phyloP scores from a whole-genome alignment of 2,797 vertebrate genomes.

The Chelmon rostratus region DNA sequence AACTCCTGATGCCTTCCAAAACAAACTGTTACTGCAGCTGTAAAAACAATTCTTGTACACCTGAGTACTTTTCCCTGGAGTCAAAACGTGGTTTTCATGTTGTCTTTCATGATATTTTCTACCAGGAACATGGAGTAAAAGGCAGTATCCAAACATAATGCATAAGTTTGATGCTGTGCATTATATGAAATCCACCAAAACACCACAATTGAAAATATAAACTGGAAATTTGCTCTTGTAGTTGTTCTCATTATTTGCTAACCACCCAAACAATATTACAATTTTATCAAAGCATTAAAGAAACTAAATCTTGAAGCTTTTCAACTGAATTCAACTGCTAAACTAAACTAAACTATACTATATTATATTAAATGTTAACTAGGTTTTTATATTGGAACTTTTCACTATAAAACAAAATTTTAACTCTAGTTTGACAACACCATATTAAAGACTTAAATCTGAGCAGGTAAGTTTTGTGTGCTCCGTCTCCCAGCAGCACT shows the following conservation, averaged over 20 bases:
- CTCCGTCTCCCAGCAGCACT: conserved; percentile 12
- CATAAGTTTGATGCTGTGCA: not conserved
- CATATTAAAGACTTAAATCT: not conserved
- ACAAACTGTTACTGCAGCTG: not conserved
- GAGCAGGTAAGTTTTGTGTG: conserved; percentile 26
- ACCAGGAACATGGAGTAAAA: not conserved
- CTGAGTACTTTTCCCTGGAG: not conserved
- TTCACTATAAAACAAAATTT: not conserved
- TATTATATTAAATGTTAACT: not conserved
- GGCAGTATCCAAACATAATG: not conserved
- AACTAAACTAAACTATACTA: no score
- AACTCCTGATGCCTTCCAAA: not conserved
- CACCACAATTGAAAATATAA: not conserved
- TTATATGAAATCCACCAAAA: not conserved
- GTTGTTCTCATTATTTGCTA: not conserved
- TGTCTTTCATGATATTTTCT: conserved; percentile 2
- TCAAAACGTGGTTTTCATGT: not conserved
- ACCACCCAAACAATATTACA: not conserved
- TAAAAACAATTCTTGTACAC: not conserved
- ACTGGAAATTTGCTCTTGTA: not conserved
- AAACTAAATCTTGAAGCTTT: not conserved
- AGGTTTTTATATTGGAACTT: not conserved
- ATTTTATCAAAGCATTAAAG: not conserved
- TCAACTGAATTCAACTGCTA: conserved; percentile 1
- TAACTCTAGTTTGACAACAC: not conserved